phyloP scores from a whole-genome alignment of 2,113 vertebrate species.

The Amphiprion ocellaris region DNA sequence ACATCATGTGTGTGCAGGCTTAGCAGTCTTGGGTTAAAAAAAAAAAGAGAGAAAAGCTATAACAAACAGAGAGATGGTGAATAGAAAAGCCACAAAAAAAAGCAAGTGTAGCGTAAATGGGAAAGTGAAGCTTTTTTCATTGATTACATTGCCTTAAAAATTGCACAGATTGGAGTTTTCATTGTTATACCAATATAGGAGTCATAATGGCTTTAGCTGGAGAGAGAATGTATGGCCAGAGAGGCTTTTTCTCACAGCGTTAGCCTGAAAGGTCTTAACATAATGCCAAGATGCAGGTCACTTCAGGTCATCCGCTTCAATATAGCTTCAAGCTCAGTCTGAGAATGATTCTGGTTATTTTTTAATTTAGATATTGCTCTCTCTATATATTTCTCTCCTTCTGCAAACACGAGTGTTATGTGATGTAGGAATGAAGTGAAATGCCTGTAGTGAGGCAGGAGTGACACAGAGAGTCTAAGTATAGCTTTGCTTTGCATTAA shows the following conservation, averaged over 20 bases:
- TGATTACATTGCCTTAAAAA: slow-evolving; percentile 7
- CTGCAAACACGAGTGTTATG: slow-evolving; percentile 11
- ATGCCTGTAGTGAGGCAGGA: neutral
- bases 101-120: neutral
- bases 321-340: neutral
- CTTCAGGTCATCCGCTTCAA: neutral
- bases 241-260: neutral
- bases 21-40: slow-evolving; percentile 21
- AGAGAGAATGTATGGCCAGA: neutral
- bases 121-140: neutral
- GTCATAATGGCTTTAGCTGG: neutral
- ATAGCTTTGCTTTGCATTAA: slow-evolving; percentile 37
- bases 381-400: neutral
- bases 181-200: slow-evolving; percentile 9
- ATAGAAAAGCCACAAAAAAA: neutral
- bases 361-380: neutral
- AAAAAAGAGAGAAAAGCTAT: neutral
- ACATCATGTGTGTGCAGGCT: slow-evolving; percentile 49
- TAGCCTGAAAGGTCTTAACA: neutral
- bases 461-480: slow-evolving; percentile 8
- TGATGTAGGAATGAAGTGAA: slow-evolving; percentile 7
- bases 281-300: neutral
- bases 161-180: slow-evolving; percentile 1
- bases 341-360: neutral
- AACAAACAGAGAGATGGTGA: slow-evolving; percentile 12